phyloP scores from a whole-genome alignment of 2,113 vertebrate species.

The Diadophis punctatus region DNA sequence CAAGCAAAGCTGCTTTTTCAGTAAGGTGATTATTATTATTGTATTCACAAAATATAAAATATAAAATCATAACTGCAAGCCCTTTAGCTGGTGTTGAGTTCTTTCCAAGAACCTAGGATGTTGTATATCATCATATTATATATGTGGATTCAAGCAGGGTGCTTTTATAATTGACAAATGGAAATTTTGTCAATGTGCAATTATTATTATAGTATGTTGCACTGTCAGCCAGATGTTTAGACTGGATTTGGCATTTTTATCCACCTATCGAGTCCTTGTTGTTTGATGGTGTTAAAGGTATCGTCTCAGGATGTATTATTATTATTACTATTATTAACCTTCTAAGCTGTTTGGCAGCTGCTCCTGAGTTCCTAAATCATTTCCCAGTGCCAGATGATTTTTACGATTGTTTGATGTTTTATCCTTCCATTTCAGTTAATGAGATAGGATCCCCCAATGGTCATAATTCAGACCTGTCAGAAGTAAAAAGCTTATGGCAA shows the following conservation, averaged over 20 bases:
- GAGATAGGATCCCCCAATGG: constrained; percentile 92
- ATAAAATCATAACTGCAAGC: neutral
- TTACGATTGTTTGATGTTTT: constrained; percentile 93
- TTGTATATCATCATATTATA: neutral
- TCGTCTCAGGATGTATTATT: neutral
- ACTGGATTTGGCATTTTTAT: neutral
- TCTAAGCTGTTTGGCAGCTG: constrained; percentile 87
- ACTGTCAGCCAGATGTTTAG: neutral
- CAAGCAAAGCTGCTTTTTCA: neutral
- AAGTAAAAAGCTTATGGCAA: constrained; percentile 82
- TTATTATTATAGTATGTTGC: neutral
- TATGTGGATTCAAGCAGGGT: neutral
- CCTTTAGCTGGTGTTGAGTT: neutral
- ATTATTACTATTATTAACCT: constrained; percentile 55
- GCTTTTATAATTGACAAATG: neutral
- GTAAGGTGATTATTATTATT: neutral
- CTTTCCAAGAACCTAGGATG: neutral
- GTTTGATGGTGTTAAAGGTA: neutral
- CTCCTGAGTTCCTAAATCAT: constrained; percentile 90
- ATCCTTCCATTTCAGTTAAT: constrained; percentile 92
- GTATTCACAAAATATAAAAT: neutral
- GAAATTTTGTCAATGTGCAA: neutral
- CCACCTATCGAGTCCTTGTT: neutral
- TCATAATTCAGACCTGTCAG: constrained; percentile 89
- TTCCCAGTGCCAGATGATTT: constrained; percentile 91